Percentiles rank a stretch among this genome's conserved stretches.
phyloP scores from a whole-genome alignment of 2,888 invertebrate genomes.

The Pristionchus fissidentatus region DNA sequence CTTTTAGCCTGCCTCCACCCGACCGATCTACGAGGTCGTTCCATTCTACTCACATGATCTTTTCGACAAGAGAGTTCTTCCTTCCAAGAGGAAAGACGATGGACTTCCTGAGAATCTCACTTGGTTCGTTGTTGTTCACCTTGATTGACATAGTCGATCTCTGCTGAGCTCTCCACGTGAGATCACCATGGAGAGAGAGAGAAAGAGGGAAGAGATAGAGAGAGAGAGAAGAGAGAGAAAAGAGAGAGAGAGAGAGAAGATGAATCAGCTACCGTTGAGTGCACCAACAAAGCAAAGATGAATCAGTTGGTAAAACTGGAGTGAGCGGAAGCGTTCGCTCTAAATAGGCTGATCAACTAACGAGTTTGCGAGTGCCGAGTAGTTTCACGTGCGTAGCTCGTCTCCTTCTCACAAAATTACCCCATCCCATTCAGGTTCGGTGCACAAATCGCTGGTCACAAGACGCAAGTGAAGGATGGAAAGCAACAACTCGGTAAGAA shows the following conservation, averaged over 20 bases:
- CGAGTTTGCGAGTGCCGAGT: not conserved
- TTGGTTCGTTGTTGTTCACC: not conserved
- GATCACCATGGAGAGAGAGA: not conserved
- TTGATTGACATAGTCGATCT: not conserved
- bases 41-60: not conserved
- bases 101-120: conserved; percentile 25
- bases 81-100: conserved; percentile 6
- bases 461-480: conserved; percentile 42
- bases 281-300: not conserved
- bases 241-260: not conserved
- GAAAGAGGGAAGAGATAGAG: not conserved
- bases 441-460: conserved; percentile 47
- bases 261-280: conserved; percentile 10
- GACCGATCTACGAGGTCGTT: not conserved
- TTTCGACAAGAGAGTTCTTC: not conserved
- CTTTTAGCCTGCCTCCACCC: not conserved
- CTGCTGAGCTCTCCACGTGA: not conserved
- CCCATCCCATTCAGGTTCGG: conserved; percentile 43
- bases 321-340: not conserved
- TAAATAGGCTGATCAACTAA: not conserved
- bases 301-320: not conserved
- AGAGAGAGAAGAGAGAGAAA: not conserved
- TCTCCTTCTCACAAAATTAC: not conserved
- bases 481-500: conserved; percentile 33
- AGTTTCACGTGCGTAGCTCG: conserved; percentile 35